Percentiles rank a stretch among this genome's conserved stretches.
These are phyloP conservation scores for Zosterops lateralis DNA, from an alignment of 2,113 vertebrate species.

Conservation along the genomic window DNA sequence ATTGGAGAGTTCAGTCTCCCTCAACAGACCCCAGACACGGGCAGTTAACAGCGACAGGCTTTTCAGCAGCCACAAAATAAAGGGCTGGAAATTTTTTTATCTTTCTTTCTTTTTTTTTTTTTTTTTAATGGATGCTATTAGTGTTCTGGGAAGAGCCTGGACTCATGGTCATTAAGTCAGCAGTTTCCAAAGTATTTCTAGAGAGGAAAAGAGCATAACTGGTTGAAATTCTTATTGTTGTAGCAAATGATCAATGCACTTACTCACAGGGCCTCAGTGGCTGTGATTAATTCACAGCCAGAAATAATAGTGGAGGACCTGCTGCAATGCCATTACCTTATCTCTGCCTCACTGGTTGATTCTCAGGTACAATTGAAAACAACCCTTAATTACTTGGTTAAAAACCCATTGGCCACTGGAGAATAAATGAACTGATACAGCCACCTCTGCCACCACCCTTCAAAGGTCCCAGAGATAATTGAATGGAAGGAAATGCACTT, in stretches of 20 bases:
- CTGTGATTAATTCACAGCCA: slow-evolving; percentile 48
- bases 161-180: background rate
- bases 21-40: background rate
- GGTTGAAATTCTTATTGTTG: slow-evolving; percentile 26
- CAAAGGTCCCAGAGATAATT: background rate
- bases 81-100: background rate
- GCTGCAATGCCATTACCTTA: slow-evolving; percentile 22
- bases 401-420: background rate
- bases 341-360: slow-evolving; percentile 37
- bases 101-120: background rate
- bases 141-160: slow-evolving; percentile 27
- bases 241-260: slow-evolving; percentile 41
- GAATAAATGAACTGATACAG: background rate
- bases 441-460: background rate
- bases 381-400: slow-evolving; percentile 54
- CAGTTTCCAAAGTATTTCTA: slow-evolving; percentile 36
- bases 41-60: background rate
- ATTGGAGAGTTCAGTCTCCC: background rate
- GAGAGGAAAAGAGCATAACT: background rate
- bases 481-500: background rate
- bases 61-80: slow-evolving; percentile 1
- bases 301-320: slow-evolving; percentile 29
- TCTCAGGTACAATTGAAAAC: slow-evolving; percentile 16
- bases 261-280: background rate
- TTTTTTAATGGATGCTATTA: background rate